Evolutionary conservation across 2,888 invertebrate genomes (phyloP).

Genomic region (Desoria tigrina): DNA sequence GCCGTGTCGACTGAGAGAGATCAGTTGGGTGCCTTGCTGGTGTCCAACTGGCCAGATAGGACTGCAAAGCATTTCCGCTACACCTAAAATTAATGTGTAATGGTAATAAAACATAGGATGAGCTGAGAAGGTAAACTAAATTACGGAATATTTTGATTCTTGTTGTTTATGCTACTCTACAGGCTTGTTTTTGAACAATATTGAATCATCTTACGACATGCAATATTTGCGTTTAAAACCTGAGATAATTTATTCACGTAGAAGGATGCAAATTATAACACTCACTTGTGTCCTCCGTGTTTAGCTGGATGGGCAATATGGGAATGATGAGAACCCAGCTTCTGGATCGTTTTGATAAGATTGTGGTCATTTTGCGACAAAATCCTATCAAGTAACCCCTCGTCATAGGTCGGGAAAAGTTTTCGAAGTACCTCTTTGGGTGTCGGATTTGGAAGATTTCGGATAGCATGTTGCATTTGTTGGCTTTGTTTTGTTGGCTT

Average conservation of each 20-base stretch:
- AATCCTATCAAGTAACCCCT: constrained; percentile 48
- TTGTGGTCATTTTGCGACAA: constrained; percentile 52
- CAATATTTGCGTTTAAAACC: too few relatives aligned
- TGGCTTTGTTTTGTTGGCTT: too few relatives aligned
- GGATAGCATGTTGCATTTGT: neutral
- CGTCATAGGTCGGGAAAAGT: constrained; percentile 51
- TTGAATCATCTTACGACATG: too few relatives aligned
- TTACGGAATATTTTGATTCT: too few relatives aligned
- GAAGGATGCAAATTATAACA: too few relatives aligned
- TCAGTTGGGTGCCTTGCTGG: constrained; percentile 24
- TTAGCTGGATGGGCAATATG: constrained; percentile 18
- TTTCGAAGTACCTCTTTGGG: constrained; percentile 50
- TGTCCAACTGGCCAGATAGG: constrained; percentile 51
- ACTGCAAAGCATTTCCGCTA: constrained; percentile 51
- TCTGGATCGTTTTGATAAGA: constrained; percentile 52
- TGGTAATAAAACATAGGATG: too few relatives aligned
- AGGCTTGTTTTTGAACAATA: too few relatives aligned
- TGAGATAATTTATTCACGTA: too few relatives aligned
- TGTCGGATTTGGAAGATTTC: constrained; percentile 13
- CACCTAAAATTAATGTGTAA: constrained; percentile 48
- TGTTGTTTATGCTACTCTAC: too few relatives aligned
- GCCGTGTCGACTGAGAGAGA: constrained; percentile 18
- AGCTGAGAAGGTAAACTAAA: too few relatives aligned
- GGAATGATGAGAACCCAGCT: constrained; percentile 42
- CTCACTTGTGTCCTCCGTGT: constrained; percentile 23